These are phyloP conservation scores for Orgyia antiqua DNA, from an alignment of 2,888 invertebrate genomes.

Conservation along the genomic window DNA sequence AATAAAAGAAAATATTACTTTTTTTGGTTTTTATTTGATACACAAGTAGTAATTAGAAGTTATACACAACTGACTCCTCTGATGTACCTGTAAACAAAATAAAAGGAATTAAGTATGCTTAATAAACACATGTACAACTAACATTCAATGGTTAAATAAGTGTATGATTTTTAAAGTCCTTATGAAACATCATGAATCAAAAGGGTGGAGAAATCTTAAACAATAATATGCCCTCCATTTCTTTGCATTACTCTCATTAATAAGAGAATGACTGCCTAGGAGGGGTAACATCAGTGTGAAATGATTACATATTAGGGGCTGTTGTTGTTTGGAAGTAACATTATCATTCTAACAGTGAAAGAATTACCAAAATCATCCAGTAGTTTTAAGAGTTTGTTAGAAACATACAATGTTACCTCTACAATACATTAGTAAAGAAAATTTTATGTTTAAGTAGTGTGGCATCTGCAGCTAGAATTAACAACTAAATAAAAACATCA, in stretches of 20 bases:
- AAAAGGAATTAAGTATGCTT: not conserved
- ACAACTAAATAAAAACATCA: no score
- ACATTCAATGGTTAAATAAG: not conserved
- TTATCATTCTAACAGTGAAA: no score
- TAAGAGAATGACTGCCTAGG: slow-evolving; percentile 65
- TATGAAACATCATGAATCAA: slow-evolving; percentile 28
- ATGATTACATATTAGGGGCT: not conserved
- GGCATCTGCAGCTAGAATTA: no score
- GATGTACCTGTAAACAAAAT: slow-evolving; percentile 59
- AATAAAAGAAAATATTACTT: slow-evolving; percentile 29
- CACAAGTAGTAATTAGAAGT: slow-evolving; percentile 42
- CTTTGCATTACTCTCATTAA: slow-evolving; percentile 56
- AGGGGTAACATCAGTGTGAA: slow-evolving; percentile 30
- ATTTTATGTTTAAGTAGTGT: no score
- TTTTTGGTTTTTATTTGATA: slow-evolving; percentile 59
- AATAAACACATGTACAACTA: no score
- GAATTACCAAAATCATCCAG: no score
- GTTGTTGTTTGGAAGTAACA: no score
- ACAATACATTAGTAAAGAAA: no score
- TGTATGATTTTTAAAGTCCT: slow-evolving; percentile 33
- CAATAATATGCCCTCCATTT: slow-evolving; percentile 64
- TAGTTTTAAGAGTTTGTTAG: no score
- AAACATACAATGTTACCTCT: no score
- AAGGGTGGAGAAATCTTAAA: slow-evolving; percentile 60
- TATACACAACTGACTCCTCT: slow-evolving; percentile 31